Evolutionary conservation across 1,140 invertebrate genomes (phyloP).

Genomic region (Neodiprion virginianus): DNA sequence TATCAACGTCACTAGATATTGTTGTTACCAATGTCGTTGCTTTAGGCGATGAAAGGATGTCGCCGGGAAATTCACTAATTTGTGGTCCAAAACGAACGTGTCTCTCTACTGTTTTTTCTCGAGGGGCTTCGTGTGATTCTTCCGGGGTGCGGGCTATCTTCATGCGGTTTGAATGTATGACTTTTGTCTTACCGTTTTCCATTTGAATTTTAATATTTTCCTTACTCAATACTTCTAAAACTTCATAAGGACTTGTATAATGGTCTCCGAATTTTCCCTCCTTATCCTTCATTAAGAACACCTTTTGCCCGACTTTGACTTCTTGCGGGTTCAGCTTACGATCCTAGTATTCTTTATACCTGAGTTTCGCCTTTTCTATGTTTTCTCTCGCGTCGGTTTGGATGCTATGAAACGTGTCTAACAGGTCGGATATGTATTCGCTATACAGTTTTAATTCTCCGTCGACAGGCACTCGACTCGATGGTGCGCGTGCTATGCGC

Average conservation of each 20-base stretch:
- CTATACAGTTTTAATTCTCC: no score
- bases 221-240: background rate
- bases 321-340: background rate
- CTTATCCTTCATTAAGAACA: background rate
- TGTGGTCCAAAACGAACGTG: background rate
- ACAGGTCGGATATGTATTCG: no score
- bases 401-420: no score
- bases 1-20: background rate
- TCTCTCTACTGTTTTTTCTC: background rate
- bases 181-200: background rate
- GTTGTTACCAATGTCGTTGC: background rate
- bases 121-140: background rate
- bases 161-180: background rate
- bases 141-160: background rate
- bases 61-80: background rate
- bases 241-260: background rate
- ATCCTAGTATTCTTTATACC: background rate
- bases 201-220: background rate
- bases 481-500: background rate
- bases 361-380: no score
- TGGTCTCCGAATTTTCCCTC: background rate
- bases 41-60: background rate
- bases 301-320: background rate
- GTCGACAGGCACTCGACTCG: no score
- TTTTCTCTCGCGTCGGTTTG: no score